phyloP scores from a whole-genome alignment of 2,797 vertebrate genomes.

The Microctenopoma stevenorrisi region DNA sequence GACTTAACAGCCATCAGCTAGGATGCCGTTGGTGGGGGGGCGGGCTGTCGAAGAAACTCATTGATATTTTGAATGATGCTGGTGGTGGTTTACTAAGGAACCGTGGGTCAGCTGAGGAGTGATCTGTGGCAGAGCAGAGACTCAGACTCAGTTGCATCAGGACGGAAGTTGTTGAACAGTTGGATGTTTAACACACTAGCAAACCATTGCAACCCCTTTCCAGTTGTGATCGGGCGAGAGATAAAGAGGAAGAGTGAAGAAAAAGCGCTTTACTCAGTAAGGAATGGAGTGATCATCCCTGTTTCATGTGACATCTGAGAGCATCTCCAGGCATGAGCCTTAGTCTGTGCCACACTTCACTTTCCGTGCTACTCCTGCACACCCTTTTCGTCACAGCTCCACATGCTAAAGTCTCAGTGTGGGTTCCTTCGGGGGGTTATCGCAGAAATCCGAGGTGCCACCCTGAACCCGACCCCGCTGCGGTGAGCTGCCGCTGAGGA shows the following conservation, averaged over 20 bases:
- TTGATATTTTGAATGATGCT: conserved; percentile 40
- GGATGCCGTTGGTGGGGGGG: conserved; percentile 10
- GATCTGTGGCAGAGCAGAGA: conserved; percentile 38
- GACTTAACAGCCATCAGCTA: conserved; percentile 44
- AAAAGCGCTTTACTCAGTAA: conserved; percentile 14
- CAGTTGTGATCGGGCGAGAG: conserved; percentile 17
- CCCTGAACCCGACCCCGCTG: conserved; percentile 53
- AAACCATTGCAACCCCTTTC: not conserved
- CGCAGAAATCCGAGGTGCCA: conserved; percentile 40
- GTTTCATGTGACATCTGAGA: conserved; percentile 48
- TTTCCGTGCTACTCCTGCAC: conserved; percentile 28
- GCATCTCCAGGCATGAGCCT: conserved; percentile 54
- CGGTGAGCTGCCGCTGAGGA: conserved; percentile 71
- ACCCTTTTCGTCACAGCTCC: conserved; percentile 7
- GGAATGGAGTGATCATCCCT: conserved; percentile 16
- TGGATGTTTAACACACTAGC: conserved; percentile 25
- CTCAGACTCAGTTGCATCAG: conserved; percentile 14
- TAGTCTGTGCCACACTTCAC: not conserved
- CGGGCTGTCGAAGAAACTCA: conserved; percentile 45
- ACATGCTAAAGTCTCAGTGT: conserved; percentile 22
- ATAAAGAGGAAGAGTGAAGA: conserved; percentile 3
- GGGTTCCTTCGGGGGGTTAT: not conserved
- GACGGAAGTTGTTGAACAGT: conserved; percentile 41
- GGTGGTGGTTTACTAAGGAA: conserved; percentile 33
- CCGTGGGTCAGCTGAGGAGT: conserved; percentile 44